These are phyloP conservation scores for Mormyrops boulengeri DNA, from an alignment of 2,797 vertebrate species.

Conservation along the genomic window DNA sequence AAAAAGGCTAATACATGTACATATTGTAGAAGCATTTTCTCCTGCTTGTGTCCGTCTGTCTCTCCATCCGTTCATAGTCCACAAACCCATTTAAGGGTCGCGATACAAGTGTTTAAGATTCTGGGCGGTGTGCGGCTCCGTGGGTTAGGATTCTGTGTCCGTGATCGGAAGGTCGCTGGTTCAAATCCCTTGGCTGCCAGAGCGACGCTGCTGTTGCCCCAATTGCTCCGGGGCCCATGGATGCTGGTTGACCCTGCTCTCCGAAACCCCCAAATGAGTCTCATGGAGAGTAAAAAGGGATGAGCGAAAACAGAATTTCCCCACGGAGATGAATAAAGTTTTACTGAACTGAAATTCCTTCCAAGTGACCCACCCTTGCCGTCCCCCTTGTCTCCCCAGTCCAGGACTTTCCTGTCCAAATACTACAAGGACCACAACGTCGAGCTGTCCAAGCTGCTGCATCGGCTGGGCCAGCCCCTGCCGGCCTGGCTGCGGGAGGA, in stretches of 20 bases:
- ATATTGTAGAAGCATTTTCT: neutral
- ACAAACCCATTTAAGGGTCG: neutral
- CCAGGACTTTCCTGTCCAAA: constrained; percentile 81
- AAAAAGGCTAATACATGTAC: neutral
- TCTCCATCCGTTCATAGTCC: constrained; percentile 11
- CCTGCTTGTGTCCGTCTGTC: neutral
- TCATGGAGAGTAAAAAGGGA: neutral
- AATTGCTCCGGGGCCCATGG: neutral
- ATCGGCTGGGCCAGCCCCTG: constrained; percentile 85
- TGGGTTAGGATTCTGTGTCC: neutral
- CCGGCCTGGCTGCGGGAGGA: constrained; percentile 95
- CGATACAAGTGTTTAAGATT: neutral
- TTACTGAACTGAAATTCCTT: neutral
- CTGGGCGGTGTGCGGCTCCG: neutral
- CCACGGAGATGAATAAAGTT: neutral
- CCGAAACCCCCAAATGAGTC: neutral
- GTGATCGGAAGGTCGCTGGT: neutral
- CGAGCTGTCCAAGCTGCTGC: constrained; percentile 90
- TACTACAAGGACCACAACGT: constrained; percentile 95
- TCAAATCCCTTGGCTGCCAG: neutral
- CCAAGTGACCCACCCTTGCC: neutral
- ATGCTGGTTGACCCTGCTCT: neutral
- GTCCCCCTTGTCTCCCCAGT: constrained; percentile 55
- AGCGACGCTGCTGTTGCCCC: neutral
- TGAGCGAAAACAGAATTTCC: neutral